These are phyloP conservation scores for Motacilla alba DNA, from an alignment of 2,113 vertebrate genomes.

Conservation along the genomic window DNA sequence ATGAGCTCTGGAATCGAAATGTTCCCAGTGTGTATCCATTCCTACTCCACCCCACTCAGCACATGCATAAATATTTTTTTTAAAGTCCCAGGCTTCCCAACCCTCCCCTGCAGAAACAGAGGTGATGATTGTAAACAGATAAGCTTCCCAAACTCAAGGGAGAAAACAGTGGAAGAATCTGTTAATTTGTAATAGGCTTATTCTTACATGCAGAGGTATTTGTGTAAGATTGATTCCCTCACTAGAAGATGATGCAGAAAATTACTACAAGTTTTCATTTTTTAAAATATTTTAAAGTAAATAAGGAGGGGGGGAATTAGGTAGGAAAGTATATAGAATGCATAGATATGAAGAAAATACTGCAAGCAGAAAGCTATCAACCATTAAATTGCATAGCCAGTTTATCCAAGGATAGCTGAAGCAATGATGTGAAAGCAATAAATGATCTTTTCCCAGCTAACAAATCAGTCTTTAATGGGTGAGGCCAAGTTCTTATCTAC, in stretches of 20 bases:
- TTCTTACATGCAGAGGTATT: background rate
- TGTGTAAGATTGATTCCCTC: background rate
- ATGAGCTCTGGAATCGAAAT: slow-evolving; percentile 28
- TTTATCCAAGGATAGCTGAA: slow-evolving; percentile 7
- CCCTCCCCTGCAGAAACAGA: background rate
- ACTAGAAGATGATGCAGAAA: background rate
- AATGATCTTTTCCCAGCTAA: slow-evolving; percentile 55
- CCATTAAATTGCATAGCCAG: background rate
- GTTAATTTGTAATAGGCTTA: background rate
- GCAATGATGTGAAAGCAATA: slow-evolving; percentile 49
- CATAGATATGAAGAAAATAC: background rate
- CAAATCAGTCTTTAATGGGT: slow-evolving; percentile 26
- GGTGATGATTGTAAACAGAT: background rate
- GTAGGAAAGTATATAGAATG: background rate
- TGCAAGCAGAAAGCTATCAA: background rate
- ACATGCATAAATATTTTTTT: background rate
- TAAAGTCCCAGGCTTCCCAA: background rate
- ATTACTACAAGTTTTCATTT: background rate
- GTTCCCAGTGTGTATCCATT: background rate
- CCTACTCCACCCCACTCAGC: slow-evolving; percentile 3
- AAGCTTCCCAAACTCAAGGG: background rate
- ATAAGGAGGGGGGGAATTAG: background rate
- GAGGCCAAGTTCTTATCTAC: slow-evolving; percentile 50
- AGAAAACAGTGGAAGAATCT: background rate
- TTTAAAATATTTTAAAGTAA: background rate